Percentiles rank a stretch among this genome's conserved stretches.
phyloP scores from a whole-genome alignment of 2,797 vertebrate genomes.

The Anguilla anguilla region DNA sequence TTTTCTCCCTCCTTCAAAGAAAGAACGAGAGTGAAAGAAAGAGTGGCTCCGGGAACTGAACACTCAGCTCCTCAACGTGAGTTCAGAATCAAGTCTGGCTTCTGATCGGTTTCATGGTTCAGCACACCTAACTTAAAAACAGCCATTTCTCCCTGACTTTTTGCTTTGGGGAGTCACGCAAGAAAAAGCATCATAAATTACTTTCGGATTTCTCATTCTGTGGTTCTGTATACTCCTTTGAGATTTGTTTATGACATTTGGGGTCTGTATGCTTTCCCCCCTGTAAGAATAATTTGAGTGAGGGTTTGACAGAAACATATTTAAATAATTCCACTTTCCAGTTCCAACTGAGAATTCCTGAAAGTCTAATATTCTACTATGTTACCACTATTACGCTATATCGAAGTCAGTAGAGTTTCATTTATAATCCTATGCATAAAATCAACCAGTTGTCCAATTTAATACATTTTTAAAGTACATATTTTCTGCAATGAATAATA shows the following conservation, averaged over 20 bases:
- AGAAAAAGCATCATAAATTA: conserved; percentile 6
- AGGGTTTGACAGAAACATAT: background rate
- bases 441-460: background rate
- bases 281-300: background rate
- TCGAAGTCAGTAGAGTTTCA: background rate
- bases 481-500: background rate
- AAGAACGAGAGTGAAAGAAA: background rate
- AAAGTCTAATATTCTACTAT: background rate
- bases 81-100: background rate
- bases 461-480: background rate
- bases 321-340: background rate
- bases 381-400: background rate
- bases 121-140: background rate
- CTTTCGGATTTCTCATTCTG: background rate
- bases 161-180: background rate
- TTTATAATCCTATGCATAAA: background rate
- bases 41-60: background rate
- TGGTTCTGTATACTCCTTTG: background rate
- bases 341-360: background rate
- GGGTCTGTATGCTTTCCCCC: background rate
- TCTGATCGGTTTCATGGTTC: background rate
- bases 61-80: background rate
- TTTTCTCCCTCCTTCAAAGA: background rate
- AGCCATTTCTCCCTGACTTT: background rate
- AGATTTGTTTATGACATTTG: background rate